Base-by-base conservation (phyloP, 2,888 invertebrate genomes). In the Tipula unca region DNA sequence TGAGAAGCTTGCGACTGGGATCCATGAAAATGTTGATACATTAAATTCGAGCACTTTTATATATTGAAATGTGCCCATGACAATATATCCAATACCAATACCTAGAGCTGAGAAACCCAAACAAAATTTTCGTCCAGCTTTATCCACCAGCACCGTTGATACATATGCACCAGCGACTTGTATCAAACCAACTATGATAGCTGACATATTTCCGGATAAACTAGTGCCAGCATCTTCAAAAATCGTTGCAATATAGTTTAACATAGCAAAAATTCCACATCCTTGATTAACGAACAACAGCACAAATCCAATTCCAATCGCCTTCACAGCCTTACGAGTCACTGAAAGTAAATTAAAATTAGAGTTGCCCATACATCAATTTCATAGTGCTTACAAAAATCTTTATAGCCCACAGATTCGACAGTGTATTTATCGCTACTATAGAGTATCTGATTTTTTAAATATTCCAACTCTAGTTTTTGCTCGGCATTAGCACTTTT, bases 181-280 rank as follows among this genome's bases (percentile, higher is more conserved):
- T 0, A 82, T 29, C 0, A n/a, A 4, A 29, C 29, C 29, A 1
- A 82, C n/a, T 29, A 82, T 29, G 14, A 82, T 82, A 8, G 82
- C 10, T 5, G 82, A 82, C n/a, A 82, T 29, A 29, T 82, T 29
- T 29, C 14, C 29, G 0, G 29, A 29, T 82, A 82, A 82, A 29
- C 0, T 14, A 3, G 29, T 3, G 0, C 82, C 82, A 29, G 90
- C 88, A n/a, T n/a, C n/a, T 2, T 87, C 87, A 86, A 90, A 90
- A 42, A 90, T 90, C n/a, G 87, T 87, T 10, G 90, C 89, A 87
- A 90, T 89, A 85, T 91, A 91, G 85, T 89, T 90, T 2, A 89
- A 87, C 54, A 90, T 88, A 8, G 89, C 89, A 54, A 89, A 90
- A 13, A 88, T 87, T 2, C 90, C 90, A 35, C 89, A 88, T 6